phyloP scores from a whole-genome alignment of 2,113 vertebrate genomes.

The Callospermophilus lateralis region DNA sequence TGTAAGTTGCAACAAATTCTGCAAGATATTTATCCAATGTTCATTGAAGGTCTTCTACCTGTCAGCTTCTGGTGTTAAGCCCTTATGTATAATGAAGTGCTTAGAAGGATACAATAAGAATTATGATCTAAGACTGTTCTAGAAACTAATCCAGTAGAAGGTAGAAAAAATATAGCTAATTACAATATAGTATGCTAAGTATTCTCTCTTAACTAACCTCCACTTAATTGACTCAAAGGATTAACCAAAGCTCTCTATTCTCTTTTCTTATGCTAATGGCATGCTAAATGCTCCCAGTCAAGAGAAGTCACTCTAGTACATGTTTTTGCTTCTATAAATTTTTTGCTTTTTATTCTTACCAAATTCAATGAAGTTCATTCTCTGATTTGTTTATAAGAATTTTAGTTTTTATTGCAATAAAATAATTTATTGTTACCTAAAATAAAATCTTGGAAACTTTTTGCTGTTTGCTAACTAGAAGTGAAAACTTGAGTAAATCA shows the following conservation, averaged over 20 bases:
- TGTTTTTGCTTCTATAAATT: background rate
- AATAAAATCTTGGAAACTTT: background rate
- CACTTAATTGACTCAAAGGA: background rate
- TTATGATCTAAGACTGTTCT: background rate
- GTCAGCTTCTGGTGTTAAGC: background rate
- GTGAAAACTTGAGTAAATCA: background rate
- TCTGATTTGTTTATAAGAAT: background rate
- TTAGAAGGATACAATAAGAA: background rate
- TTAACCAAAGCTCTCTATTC: background rate
- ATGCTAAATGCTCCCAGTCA: background rate
- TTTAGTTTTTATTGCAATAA: background rate
- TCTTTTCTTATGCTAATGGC: background rate
- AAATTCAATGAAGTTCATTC: background rate
- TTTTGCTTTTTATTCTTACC: background rate
- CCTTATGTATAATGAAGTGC: background rate
- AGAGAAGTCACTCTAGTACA: background rate
- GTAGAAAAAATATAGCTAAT: background rate
- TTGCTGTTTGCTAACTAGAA: background rate
- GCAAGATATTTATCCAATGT: background rate
- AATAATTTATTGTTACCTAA: background rate
- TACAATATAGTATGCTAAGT: background rate
- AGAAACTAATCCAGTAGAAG: background rate
- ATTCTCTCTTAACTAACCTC: background rate
- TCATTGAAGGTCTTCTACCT: background rate
- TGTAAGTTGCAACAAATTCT: background rate